phyloP scores from a whole-genome alignment of 2,888 invertebrate genomes.

The Ferdinandea cuprea region DNA sequence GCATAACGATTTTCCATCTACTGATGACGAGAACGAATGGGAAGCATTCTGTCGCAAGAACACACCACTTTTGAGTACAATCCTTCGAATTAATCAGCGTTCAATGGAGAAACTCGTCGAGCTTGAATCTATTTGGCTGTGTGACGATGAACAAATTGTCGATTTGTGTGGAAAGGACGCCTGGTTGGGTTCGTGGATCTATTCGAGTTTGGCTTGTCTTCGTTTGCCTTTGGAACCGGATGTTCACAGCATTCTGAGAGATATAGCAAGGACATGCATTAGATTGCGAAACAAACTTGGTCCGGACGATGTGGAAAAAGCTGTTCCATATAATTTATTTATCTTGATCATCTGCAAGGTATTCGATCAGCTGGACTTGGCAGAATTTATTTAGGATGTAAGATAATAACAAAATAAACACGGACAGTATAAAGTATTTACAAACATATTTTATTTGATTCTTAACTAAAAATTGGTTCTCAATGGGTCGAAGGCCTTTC shows the following conservation, averaged over 20 bases:
- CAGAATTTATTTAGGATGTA: constrained; percentile 78
- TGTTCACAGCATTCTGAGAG: constrained; percentile 80
- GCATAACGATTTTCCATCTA: constrained; percentile 76
- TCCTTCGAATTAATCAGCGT: constrained; percentile 80
- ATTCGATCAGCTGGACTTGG: constrained; percentile 81
- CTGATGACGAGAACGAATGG: constrained; percentile 78
- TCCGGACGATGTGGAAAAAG: constrained; percentile 77
- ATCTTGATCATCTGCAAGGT: constrained; percentile 81
- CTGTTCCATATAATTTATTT: constrained; percentile 81
- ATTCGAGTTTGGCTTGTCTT: constrained; percentile 80
- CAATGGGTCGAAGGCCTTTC: constrained; percentile 75
- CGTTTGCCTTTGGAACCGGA: constrained; percentile 81
- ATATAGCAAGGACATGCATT: constrained; percentile 80
- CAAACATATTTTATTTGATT: constrained; percentile 21
- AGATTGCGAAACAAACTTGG: constrained; percentile 78
- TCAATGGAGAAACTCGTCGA: constrained; percentile 80
- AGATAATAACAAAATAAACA: constrained; percentile 28
- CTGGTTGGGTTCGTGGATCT: constrained; percentile 82
- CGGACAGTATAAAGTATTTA: constrained; percentile 40
- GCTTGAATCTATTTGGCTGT: constrained; percentile 79
- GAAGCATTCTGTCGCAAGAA: constrained; percentile 78
- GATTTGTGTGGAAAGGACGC: constrained; percentile 77
- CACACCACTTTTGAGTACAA: constrained; percentile 79
- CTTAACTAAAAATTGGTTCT: constrained; percentile 9
- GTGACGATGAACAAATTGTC: constrained; percentile 62